phyloP scores from a whole-genome alignment of 2,888 invertebrate genomes.

The Stenurella melanura region DNA sequence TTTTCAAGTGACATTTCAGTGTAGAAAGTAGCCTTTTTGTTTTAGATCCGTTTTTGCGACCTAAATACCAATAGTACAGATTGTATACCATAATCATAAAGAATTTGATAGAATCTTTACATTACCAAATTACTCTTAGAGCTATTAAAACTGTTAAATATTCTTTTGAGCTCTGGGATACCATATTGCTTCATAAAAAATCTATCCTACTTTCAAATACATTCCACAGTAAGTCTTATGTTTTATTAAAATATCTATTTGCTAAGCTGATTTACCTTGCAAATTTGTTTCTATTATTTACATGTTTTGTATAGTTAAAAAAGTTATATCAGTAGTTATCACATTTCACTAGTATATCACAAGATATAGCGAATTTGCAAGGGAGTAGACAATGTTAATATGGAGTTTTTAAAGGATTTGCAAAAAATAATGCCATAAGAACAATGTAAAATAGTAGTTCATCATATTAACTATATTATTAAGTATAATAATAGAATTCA shows the following conservation, averaged over 20 bases:
- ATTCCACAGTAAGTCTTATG: conserved; percentile 38
- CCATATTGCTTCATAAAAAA: conserved; percentile 50
- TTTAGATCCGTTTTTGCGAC: conserved; percentile 72
- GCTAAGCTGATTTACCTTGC: conserved; percentile 33
- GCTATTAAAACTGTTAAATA: conserved; percentile 42
- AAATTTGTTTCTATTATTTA: conserved; percentile 26
- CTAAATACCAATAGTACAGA: conserved; percentile 68
- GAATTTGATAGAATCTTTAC: conserved; percentile 51
- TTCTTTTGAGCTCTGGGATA: conserved; percentile 42
- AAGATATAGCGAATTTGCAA: not conserved
- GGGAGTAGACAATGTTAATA: not conserved
- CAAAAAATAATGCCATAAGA: not conserved
- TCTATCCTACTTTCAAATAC: conserved; percentile 44
- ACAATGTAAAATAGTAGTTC: not conserved
- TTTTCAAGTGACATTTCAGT: conserved; percentile 68
- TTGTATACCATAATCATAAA: conserved; percentile 60
- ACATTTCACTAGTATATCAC: not conserved
- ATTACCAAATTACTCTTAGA: conserved; percentile 49
- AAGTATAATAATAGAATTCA: not conserved
- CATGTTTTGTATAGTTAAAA: conserved; percentile 10
- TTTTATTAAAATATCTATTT: conserved; percentile 35
- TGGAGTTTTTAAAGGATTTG: not conserved
- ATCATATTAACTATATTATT: not conserved
- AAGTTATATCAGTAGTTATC: conserved; percentile 17
- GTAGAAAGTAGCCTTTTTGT: conserved; percentile 69